Base-by-base conservation (phyloP, 2,888 invertebrate genomes). In the Apamea monoglypha region DNA sequence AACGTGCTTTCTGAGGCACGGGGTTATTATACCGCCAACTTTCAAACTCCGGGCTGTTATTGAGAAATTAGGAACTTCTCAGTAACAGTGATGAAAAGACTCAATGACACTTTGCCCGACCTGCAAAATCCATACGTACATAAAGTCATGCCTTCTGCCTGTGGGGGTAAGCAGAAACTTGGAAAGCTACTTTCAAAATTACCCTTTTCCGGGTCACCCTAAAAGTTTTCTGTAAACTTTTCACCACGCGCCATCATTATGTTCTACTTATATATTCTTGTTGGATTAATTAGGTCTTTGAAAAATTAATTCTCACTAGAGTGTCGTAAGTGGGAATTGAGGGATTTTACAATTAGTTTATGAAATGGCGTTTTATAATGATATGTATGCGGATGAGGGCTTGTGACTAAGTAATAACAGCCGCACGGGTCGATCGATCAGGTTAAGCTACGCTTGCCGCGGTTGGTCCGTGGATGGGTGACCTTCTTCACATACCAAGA, bases 231-330 rank as follows among this genome's bases (percentile, higher is more conserved):
- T 8, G 1, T 0, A 44, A 61, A 50, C 12, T 61, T 81, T 59
- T 18, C 25, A 29, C 5, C 29, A 29, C 6, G 29, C 4, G 47
- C 25, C 32, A 25, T 80, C 47, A 59, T 73, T 73, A 10, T 59
- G 40, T 32, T 40, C 71, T 50, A 74, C 75, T 44, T 44, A 81
- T 12, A 50, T 74, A 40, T 50, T 36, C 47, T 36, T 21, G 40
- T 25, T 16, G 50, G 36, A 61, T 78, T 74, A 32, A 50, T 81
- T 74, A 79, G 25, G 66, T 32, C 61, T 74, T 73, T 21, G 36
- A 71, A 21, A 61, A 81, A 47, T 72, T 63, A 2, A 53, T 61
- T 29, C 40, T 44, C n/a, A 14, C 72, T 32, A 0, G 18, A 40
- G 81, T 50, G 12, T 74, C 1, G 32, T 32, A 61, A 72, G n/a